Conservation (phyloP, 2,113 vertebrate genomes). For the Aspidoscelis tigris region DNA sequence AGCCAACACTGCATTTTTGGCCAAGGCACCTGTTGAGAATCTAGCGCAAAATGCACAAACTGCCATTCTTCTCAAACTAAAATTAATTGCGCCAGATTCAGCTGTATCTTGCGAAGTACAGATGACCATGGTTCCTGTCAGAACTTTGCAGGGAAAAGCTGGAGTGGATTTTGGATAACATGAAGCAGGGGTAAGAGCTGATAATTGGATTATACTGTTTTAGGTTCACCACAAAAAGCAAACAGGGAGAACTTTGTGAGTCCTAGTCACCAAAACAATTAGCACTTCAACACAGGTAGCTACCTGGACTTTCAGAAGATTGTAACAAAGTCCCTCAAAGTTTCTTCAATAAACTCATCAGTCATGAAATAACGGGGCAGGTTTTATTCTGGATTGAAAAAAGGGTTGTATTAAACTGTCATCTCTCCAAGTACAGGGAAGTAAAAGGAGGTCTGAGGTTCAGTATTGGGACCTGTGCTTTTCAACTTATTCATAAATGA, state of each 20-base stretch:
- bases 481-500: too few relatives aligned
- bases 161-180: neutral
- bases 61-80: neutral
- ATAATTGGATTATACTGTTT: neutral
- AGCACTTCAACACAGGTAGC: too few relatives aligned
- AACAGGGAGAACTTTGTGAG: neutral
- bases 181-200: neutral
- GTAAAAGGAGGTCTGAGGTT: too few relatives aligned
- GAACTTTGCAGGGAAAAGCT: neutral
- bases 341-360: too few relatives aligned
- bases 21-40: neutral
- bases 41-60: neutral
- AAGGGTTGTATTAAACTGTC: too few relatives aligned
- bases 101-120: neutral
- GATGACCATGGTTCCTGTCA: neutral
- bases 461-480: too few relatives aligned
- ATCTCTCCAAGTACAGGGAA: too few relatives aligned
- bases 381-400: too few relatives aligned
- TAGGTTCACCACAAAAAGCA: neutral
- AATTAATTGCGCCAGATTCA: neutral
- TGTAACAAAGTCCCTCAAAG: too few relatives aligned
- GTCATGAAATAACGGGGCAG: too few relatives aligned
- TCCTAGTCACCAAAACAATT: too few relatives aligned
- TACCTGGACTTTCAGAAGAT: too few relatives aligned
- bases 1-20: neutral